Evolutionary conservation across 2,888 invertebrate species (phyloP).

Genomic region (Dione vanillae): DNA sequence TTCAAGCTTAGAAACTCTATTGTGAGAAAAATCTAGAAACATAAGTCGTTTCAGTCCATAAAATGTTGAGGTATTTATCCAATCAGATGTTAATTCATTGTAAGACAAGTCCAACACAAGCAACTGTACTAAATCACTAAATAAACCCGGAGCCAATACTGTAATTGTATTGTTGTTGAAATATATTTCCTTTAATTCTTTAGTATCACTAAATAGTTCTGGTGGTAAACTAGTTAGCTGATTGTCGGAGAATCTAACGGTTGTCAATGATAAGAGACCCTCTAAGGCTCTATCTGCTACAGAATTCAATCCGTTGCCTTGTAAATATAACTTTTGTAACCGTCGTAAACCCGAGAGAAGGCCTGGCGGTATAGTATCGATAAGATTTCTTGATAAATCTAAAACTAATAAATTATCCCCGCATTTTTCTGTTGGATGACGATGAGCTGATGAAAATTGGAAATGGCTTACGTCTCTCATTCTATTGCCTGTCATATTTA

Average conservation of each 20-base stretch:
- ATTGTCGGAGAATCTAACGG: constrained; percentile 92
- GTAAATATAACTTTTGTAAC: constrained; percentile 89
- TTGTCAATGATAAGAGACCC: constrained; percentile 88
- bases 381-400: constrained; percentile 91
- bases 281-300: constrained; percentile 91
- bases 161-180: constrained; percentile 92
- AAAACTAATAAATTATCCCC: constrained; percentile 88
- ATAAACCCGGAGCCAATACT: constrained; percentile 91
- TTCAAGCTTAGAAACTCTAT: constrained; percentile 90
- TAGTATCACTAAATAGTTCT: constrained; percentile 91
- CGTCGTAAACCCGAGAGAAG: constrained; percentile 88
- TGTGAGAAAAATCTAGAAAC: constrained; percentile 90
- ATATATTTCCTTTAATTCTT: constrained; percentile 91
- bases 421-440: constrained; percentile 86
- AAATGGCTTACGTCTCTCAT: constrained; percentile 90
- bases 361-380: constrained; percentile 89
- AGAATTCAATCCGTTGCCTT: constrained; percentile 90
- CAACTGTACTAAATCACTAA: constrained; percentile 89
- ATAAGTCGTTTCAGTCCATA: constrained; percentile 90
- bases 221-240: constrained; percentile 91
- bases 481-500: constrained; percentile 92
- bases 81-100: constrained; percentile 92
- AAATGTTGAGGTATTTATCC: constrained; percentile 92
- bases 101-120: constrained; percentile 90
- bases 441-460: constrained; percentile 86